Conservation (phyloP, 2,113 vertebrate species). For the Muntiacus reevesi region DNA sequence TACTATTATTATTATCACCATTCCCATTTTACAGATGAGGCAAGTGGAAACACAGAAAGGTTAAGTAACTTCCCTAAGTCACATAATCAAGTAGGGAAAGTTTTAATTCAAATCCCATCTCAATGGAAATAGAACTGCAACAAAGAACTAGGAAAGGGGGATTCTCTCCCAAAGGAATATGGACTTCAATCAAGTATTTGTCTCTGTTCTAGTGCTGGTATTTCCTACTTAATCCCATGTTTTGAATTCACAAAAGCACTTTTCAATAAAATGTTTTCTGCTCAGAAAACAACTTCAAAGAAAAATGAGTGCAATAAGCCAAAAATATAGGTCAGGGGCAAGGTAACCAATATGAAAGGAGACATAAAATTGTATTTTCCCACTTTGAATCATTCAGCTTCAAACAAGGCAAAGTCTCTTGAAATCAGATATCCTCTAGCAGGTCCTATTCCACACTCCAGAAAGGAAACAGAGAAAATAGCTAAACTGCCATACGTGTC, state of each 20-base stretch:
- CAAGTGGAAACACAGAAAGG: not conserved
- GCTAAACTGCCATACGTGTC: not conserved
- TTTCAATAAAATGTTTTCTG: constrained; percentile 27
- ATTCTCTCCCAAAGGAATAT: not conserved
- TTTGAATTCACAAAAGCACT: not conserved
- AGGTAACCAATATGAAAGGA: constrained; percentile 33
- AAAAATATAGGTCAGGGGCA: constrained; percentile 32
- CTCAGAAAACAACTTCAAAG: constrained; percentile 43
- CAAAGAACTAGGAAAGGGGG: not conserved
- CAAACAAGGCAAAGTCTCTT: constrained; percentile 18
- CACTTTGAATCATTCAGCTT: constrained; percentile 46
- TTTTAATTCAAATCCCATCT: not conserved
- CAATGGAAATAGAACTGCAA: not conserved
- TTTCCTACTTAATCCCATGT: constrained; percentile 36
- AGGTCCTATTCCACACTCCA: not conserved
- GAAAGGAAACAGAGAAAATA: constrained; percentile 30
- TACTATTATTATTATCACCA: not conserved
- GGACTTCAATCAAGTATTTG: constrained; percentile 17
- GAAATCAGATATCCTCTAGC: constrained; percentile 26
- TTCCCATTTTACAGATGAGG: not conserved
- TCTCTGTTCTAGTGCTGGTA: not conserved
- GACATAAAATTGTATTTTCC: constrained; percentile 27
- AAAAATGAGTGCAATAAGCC: constrained; percentile 46
- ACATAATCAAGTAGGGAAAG: not conserved
- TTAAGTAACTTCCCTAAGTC: not conserved